phyloP scores from a whole-genome alignment of 2,113 vertebrate genomes.

The Dermatemys mawii region DNA sequence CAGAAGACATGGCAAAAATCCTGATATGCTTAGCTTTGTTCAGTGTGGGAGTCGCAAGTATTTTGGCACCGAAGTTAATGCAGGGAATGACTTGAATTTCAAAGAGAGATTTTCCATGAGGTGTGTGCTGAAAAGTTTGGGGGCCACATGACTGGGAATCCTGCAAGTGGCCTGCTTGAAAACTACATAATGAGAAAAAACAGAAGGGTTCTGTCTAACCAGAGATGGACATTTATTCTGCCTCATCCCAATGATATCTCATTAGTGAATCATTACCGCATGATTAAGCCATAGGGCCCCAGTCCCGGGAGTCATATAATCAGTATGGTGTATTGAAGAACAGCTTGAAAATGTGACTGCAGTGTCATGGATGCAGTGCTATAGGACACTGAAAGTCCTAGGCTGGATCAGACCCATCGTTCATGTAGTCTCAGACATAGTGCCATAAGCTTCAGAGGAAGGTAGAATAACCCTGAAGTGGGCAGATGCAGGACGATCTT shows the following conservation, averaged over 20 bases:
- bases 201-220: background rate
- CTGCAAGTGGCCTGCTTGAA: background rate
- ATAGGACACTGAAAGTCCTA: background rate
- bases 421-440: background rate
- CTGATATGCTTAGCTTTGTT: background rate
- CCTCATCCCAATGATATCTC: background rate
- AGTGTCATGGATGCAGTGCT: background rate
- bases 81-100: background rate
- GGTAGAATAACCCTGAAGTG: background rate
- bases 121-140: background rate
- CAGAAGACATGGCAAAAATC: background rate
- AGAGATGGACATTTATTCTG: background rate
- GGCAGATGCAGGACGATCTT: background rate
- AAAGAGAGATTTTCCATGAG: background rate
- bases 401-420: background rate
- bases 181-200: background rate
- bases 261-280: background rate
- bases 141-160: background rate
- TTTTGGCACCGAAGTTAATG: background rate
- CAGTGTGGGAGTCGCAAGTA: background rate
- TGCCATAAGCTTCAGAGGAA: background rate
- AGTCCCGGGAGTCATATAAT: background rate
- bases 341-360: background rate
- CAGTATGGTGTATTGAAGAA: background rate
- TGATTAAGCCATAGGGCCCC: background rate